A percentile compares a stretch with the other conserved stretches of the same genome.
These are phyloP conservation scores for Ptychoptera contaminata DNA, from an alignment of 2,888 invertebrate species.

Conservation along the genomic window DNA sequence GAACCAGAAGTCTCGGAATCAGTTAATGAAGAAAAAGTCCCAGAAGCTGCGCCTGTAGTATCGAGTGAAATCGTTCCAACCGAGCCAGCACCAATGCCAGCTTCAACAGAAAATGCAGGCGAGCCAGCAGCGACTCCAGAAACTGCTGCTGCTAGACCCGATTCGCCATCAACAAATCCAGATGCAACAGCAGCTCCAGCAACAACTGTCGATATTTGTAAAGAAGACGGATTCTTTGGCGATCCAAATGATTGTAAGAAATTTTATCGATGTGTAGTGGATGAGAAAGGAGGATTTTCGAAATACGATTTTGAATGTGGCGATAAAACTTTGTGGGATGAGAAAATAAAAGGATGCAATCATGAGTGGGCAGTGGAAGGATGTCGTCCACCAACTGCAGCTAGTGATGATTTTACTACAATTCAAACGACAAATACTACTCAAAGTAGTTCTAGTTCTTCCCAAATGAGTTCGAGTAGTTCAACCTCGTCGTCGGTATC, in stretches of 20 bases:
- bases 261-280: slow-evolving; percentile 60
- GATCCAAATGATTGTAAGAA: slow-evolving; percentile 52
- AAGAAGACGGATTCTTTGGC: slow-evolving; percentile 53
- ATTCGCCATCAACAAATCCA: neutral
- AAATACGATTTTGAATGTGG: slow-evolving; percentile 59
- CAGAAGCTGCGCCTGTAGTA: slow-evolving; percentile 7
- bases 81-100: neutral
- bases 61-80: neutral
- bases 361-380: slow-evolving; percentile 45
- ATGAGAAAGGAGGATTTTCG: slow-evolving; percentile 40
- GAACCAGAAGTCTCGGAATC: slow-evolving; percentile 11
- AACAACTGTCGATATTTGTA: slow-evolving; percentile 31
- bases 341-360: slow-evolving; percentile 50
- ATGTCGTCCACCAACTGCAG: slow-evolving; percentile 15
- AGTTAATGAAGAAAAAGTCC: slow-evolving; percentile 11
- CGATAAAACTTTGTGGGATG: slow-evolving; percentile 65
- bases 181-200: slow-evolving; percentile 2
- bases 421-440: slow-evolving; percentile 2
- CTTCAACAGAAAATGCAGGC: slow-evolving; percentile 7
- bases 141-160: neutral
- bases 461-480: neutral
- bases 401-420: slow-evolving; percentile 3
- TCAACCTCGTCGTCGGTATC: slow-evolving; percentile 1
- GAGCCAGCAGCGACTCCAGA: slow-evolving; percentile 6
- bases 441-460: slow-evolving; percentile 2